Percentiles rank a stretch among this genome's conserved stretches.
These are phyloP conservation scores for Capreolus pygargus DNA, from an alignment of 2,113 vertebrate genomes.

Conservation along the genomic window DNA sequence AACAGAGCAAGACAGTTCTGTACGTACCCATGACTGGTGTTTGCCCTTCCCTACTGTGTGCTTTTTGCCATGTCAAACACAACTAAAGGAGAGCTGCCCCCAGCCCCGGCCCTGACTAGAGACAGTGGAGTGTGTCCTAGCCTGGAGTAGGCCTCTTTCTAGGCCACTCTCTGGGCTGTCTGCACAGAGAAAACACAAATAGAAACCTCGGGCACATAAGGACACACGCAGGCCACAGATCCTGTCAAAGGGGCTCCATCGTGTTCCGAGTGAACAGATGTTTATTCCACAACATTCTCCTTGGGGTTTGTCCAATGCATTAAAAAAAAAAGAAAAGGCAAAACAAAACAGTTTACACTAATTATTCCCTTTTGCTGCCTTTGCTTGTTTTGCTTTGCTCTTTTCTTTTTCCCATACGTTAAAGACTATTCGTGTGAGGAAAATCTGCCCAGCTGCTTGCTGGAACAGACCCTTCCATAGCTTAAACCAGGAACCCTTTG, in stretches of 20 bases:
- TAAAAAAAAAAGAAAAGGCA: constrained; percentile 44
- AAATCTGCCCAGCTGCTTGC: constrained; percentile 72
- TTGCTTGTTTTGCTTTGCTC: constrained; percentile 76
- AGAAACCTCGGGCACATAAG: constrained; percentile 80
- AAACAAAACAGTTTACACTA: constrained; percentile 72
- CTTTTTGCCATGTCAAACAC: constrained; percentile 73
- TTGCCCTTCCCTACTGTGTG: constrained; percentile 63
- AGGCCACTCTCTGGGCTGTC: constrained; percentile 71
- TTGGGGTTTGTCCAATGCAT: constrained; percentile 81
- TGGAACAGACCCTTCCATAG: constrained; percentile 68
- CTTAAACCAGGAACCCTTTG: constrained; percentile 65
- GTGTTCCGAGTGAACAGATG: constrained; percentile 76
- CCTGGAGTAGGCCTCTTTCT: constrained; percentile 74
- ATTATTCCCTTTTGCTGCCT: constrained; percentile 83
- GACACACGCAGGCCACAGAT: constrained; percentile 77
- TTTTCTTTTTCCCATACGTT: constrained; percentile 78
- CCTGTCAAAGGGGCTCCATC: constrained; percentile 71
- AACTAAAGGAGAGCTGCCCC: constrained; percentile 70
- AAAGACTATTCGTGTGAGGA: constrained; percentile 72
- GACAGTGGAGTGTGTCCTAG: constrained; percentile 61
- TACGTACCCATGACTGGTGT: constrained; percentile 16
- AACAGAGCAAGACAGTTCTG: constrained; percentile 73
- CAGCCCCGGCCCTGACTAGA: background rate
- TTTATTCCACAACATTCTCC: constrained; percentile 77
- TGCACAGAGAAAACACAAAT: constrained; percentile 65